Conservation (phyloP, 2,888 invertebrate species). For the Polyploca ridens region DNA sequence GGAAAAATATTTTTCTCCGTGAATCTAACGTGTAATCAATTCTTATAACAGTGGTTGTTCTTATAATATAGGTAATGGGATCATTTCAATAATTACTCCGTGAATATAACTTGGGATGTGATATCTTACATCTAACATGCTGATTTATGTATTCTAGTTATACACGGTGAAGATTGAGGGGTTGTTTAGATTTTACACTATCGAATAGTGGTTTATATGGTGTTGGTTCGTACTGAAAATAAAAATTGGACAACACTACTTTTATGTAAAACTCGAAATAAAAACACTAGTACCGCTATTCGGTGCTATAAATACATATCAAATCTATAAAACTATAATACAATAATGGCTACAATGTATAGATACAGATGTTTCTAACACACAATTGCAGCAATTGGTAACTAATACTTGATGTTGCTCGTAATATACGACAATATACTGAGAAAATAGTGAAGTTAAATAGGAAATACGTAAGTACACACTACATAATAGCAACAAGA, state of each 20-base stretch:
- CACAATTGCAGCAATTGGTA: conserved; percentile 67
- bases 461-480: conserved; percentile 57
- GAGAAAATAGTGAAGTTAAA: conserved; percentile 65
- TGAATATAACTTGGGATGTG: conserved; percentile 69
- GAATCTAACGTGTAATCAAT: conserved; percentile 84
- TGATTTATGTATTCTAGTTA: conserved; percentile 54
- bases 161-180: conserved; percentile 59
- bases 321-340: conserved; percentile 71
- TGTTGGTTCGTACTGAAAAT: conserved; percentile 55
- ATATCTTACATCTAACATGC: conserved; percentile 75
- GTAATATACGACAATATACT: conserved; percentile 54
- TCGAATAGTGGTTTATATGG: conserved; percentile 52
- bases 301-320: conserved; percentile 64
- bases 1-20: conserved; percentile 85
- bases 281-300: conserved; percentile 74
- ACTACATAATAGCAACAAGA: conserved; percentile 52
- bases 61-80: conserved; percentile 60
- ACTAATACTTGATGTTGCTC: conserved; percentile 59
- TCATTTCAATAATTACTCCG: conserved; percentile 62
- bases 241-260: conserved; percentile 63
- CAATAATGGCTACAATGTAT: conserved; percentile 51
- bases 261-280: conserved; percentile 57
- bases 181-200: conserved; percentile 53
- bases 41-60: conserved; percentile 76
- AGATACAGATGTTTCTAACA: conserved; percentile 66